Evolutionary conservation across 30 jellyfish, hydroid and myxozoan species (phyloP), one percentile per base, ranked within the genome.

Genomic region (Hydra vulgaris): DNA sequence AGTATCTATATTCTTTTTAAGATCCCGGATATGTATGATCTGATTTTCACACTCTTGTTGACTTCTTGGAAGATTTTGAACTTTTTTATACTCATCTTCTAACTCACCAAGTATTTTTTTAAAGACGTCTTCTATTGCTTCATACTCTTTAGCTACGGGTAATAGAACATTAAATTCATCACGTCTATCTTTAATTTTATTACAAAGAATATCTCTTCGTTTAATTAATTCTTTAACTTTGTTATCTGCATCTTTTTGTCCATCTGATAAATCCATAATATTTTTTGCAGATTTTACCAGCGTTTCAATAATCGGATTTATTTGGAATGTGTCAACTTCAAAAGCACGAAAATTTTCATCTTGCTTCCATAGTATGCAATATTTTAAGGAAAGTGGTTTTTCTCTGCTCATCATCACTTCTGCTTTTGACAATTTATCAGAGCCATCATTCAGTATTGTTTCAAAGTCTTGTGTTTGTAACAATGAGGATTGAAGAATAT

Each of bases 31-130:
- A 17, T 27, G 53, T 72, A 23, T 70, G 68, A 53, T 73, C 81
- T 90, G 97, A 76, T 85, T 74, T 71, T 86, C 95, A 86, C 97
- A 90, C 56, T 84, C 95, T 54, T 70, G 75, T 17, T 23, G 71
- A 22, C 86, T 87, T 61, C 74, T 77, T 25, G 97, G 95, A 0
- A 86, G 86, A 79, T 71, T 83, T 55, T 56, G 71, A 23, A 81
- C 27, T 52, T 53, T 67, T 3, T 84, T 72, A 22, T 77, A 52
- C 17, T 25, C 53, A 21, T 85, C 92, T 71, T 84, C 96, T 23
- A 81, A 61, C 55, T 26, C 83, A 24, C 72, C 69, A 12, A 90
- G 22, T 3, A n/a, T 67, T 53, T 89, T 94, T 27, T 69, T 84
- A 68, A 90, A 27, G 26, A 26, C 76, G 20, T 73, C 84, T 23